Conservation (phyloP, 2,888 invertebrate genomes). For the Eutolmus rufibarbis region DNA sequence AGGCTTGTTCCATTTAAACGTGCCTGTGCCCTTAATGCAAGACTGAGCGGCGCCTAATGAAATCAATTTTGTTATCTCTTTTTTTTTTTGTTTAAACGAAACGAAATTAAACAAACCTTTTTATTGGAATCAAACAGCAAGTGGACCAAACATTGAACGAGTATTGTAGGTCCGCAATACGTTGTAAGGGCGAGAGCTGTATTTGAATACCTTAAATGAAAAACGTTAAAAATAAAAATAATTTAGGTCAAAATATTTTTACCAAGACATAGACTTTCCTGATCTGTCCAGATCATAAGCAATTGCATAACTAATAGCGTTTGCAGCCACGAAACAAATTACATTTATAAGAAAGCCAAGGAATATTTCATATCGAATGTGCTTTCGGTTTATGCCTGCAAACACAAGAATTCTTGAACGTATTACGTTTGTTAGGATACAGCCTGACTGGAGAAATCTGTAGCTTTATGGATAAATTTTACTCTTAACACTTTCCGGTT, state of each 20-base stretch:
- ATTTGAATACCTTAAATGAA: constrained; percentile 51
- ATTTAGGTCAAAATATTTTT: background rate
- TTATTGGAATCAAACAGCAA: constrained; percentile 52
- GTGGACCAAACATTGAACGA: constrained; percentile 53
- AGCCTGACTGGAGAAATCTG: background rate
- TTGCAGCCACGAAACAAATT: constrained; percentile 53
- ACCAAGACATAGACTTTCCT: constrained; percentile 57
- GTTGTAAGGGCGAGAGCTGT: constrained; percentile 52
- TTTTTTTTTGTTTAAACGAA: background rate
- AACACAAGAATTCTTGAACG: background rate
- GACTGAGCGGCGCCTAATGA: constrained; percentile 53
- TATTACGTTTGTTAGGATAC: background rate
- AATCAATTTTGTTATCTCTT: background rate
- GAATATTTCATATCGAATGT: constrained; percentile 55
- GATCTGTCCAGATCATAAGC: constrained; percentile 54
- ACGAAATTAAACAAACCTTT: constrained; percentile 48
- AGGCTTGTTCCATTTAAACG: constrained; percentile 54
- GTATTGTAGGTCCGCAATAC: constrained; percentile 53
- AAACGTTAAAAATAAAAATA: background rate
- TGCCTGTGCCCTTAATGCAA: constrained; percentile 55
- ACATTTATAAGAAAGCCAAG: constrained; percentile 54
- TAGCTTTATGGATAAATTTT: background rate
- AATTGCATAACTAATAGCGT: constrained; percentile 53
- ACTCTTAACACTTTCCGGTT: too few species aligned
- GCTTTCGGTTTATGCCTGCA: constrained; percentile 54